A percentile compares a stretch with the other conserved stretches of the same genome.
phyloP scores from a whole-genome alignment of 2,797 vertebrate species.

The Typhlichthys eigenmanni region DNA sequence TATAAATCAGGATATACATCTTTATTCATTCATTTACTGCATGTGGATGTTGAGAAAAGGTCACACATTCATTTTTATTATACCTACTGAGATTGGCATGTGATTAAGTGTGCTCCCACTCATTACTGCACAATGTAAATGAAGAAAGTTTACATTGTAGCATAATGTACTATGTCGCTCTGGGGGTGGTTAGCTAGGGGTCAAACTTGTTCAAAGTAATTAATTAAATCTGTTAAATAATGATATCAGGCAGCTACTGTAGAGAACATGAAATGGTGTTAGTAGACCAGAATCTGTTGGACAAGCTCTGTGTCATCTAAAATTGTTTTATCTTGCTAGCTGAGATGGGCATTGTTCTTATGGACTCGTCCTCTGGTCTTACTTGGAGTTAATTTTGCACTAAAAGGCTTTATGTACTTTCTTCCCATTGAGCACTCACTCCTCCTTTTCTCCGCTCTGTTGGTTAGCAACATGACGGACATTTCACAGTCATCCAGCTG shows the following conservation, averaged over 20 bases:
- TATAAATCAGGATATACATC: not conserved
- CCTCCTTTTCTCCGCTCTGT: conserved; percentile 13
- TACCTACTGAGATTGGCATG: too few relatives aligned
- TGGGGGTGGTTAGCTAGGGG: too few relatives aligned
- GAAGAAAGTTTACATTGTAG: too few relatives aligned
- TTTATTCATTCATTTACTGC: too few relatives aligned
- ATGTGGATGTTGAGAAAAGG: too few relatives aligned
- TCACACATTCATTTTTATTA: too few relatives aligned
- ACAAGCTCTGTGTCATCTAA: not conserved
- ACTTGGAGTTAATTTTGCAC: not conserved
- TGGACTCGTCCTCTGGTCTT: not conserved
- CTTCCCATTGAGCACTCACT: not conserved
- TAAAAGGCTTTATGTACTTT: not conserved
- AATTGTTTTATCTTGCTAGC: not conserved
- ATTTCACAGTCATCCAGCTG: conserved; percentile 96
- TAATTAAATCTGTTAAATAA: not conserved
- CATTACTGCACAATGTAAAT: too few relatives aligned
- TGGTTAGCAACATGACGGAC: conserved; percentile 89
- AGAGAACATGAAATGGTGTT: not conserved
- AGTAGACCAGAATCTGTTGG: not conserved
- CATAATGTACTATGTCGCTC: too few relatives aligned
- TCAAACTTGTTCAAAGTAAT: not conserved
- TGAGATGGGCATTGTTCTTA: not conserved
- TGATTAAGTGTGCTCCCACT: too few relatives aligned
- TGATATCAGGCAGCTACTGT: not conserved